These are phyloP conservation scores for Ammodytes marinus DNA, from an alignment of 2,113 vertebrate genomes.

Conservation along the genomic window DNA sequence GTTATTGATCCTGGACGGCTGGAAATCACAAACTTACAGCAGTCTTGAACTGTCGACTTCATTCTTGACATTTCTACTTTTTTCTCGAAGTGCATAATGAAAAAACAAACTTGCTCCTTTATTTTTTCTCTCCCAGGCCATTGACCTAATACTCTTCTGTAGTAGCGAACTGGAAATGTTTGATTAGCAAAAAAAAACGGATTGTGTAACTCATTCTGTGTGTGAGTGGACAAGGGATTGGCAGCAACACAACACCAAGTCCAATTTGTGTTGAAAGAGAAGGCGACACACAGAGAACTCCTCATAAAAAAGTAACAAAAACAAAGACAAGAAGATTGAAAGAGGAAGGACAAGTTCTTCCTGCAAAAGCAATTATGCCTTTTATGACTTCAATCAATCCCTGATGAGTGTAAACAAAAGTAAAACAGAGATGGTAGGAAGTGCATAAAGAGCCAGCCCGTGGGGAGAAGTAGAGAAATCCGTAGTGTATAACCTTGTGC, in stretches of 20 bases:
- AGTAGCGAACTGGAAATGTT: no score
- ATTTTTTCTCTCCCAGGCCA: no score
- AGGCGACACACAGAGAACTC: slow-evolving; percentile 21
- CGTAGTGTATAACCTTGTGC: slow-evolving; percentile 9
- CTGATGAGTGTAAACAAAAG: slow-evolving; percentile 56
- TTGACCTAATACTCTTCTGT: no score
- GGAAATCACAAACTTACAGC: no score
- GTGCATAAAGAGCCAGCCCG: background rate
- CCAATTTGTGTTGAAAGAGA: slow-evolving; percentile 34
- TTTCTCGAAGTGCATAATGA: no score
- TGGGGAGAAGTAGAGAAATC: background rate
- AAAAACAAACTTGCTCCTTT: no score
- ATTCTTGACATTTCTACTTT: no score
- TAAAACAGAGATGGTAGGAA: slow-evolving; percentile 35
- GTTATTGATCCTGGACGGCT: no score
- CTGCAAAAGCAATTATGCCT: slow-evolving; percentile 51
- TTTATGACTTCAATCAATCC: slow-evolving; percentile 57
- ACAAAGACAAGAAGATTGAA: slow-evolving; percentile 24
- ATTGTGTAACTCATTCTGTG: background rate
- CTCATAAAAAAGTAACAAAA: slow-evolving; percentile 38
- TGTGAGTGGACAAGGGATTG: slow-evolving; percentile 15
- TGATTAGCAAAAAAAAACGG: background rate
- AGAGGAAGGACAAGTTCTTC: slow-evolving; percentile 44
- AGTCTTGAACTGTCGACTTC: no score
- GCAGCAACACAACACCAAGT: background rate